Evolutionary conservation across 2,113 vertebrate genomes (phyloP).

Genomic region (Typhlomys cinereus): DNA sequence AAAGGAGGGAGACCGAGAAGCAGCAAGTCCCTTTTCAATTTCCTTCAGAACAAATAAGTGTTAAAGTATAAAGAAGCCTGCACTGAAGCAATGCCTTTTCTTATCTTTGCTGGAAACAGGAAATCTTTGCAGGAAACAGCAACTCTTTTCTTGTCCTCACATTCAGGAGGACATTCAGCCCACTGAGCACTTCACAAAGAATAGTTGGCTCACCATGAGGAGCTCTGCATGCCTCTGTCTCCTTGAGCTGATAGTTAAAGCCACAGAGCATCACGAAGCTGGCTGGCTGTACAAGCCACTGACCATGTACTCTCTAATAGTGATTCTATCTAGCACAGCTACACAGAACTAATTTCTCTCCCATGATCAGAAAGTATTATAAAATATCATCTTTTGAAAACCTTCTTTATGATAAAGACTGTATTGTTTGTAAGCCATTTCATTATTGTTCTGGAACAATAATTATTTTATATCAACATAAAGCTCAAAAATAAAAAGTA

Average conservation of each 20-base stretch:
- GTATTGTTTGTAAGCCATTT: background rate
- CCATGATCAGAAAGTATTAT: background rate
- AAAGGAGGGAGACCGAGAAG: background rate
- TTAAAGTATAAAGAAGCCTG: background rate
- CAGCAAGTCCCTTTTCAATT: background rate
- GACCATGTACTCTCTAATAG: background rate
- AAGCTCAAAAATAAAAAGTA: background rate
- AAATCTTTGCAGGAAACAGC: too few relatives aligned
- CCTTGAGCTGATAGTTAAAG: background rate
- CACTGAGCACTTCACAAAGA: accelerated
- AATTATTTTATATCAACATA: background rate
- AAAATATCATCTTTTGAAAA: background rate
- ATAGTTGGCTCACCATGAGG: accelerated
- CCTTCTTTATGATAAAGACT: background rate
- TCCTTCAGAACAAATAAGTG: background rate
- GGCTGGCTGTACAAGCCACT: background rate
- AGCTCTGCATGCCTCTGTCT: background rate
- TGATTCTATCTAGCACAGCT: background rate
- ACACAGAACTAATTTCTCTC: background rate
- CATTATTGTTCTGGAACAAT: background rate
- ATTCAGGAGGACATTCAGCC: accelerated
- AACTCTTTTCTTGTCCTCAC: background rate
- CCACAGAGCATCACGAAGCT: background rate
- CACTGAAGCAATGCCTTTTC: background rate
- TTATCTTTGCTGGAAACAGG: background rate